Evolutionary conservation across 2,113 vertebrate genomes (phyloP).

Genomic region (Corythornis vintsioides): DNA sequence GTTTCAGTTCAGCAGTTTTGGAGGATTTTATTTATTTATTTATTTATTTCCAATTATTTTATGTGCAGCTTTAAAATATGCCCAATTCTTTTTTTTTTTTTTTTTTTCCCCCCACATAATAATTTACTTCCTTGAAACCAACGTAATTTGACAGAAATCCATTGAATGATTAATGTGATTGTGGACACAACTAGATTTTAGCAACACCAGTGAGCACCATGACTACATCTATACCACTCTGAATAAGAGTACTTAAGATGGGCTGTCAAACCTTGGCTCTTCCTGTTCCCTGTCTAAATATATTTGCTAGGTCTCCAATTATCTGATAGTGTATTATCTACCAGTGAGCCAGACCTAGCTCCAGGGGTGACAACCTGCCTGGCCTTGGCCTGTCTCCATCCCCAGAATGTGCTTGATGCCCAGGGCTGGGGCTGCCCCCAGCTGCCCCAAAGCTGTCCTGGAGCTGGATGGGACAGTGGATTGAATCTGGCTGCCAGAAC

Average conservation of each 20-base stretch:
- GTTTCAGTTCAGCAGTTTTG: not conserved
- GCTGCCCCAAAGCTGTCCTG: not conserved
- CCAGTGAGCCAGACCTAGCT: not conserved
- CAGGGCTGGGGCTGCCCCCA: not conserved
- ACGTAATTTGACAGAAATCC: not conserved
- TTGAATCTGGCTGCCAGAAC: not conserved
- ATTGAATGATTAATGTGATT: not conserved
- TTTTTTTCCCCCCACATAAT: not conserved
- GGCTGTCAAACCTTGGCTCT: not conserved
- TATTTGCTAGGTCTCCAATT: not conserved
- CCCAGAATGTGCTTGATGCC: not conserved
- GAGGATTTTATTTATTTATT: not conserved
- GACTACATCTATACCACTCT: not conserved
- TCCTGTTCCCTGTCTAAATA: not conserved
- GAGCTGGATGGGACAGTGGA: not conserved
- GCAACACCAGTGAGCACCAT: not conserved
- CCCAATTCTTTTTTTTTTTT: not conserved
- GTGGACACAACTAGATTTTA: not conserved
- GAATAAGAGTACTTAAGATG: not conserved
- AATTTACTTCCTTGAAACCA: not conserved
- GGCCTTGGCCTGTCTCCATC: not conserved
- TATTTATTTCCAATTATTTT: not conserved
- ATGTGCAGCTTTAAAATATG: not conserved
- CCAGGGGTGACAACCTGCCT: not conserved
- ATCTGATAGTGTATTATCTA: not conserved